Base-by-base conservation (phyloP, 2,797 vertebrate genomes). In the Etheostoma nigrum region DNA sequence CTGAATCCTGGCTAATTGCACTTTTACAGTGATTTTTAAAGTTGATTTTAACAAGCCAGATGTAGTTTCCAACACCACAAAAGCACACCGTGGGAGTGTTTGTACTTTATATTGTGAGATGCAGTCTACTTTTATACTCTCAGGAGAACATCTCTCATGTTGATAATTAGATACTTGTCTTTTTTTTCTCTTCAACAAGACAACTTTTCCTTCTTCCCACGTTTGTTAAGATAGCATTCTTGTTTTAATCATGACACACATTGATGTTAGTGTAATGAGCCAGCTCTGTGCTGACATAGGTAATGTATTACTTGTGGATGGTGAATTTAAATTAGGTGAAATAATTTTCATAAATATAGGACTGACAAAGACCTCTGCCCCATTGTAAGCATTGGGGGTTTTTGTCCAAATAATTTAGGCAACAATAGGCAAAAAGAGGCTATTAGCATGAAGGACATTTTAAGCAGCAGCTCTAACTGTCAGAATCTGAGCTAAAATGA, bases 31-130 rank as follows among this genome's bases (percentile, higher is more conserved):
- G 23, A 36, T 76, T 76, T 86, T 82, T 77, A 60, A 70, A 80
- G 78, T 60, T 70, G 52, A 63, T 66, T 72, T 86, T 87, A 87
- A 81, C 79, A 82, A 89, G 74, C 74, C 40, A 82, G 69, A 73
- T 81, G 70, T 60, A 78, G 48, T 74, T 71, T 67, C 69, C 14
- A 8, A 64, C 65, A 51, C 51, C 61, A 82, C 68, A 78, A 74
- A 78, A 76, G 60, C 63, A 62, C 68, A 79, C 67, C 0, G 19
- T 2, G 1, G 52, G 67, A 67, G 54, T 74, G 67, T 86, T 85
- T 77, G 44, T 67, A 49, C 1, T 0, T 33, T 52, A 66, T 64
- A 54, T 71, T 65, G 74, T 47, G 47, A 54, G 42, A 76, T 53
- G 51, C 33, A 59, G 33, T 74, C 54, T 54, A n/a, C 61, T 80